Conservation (phyloP, 2,888 invertebrate species). For the Lingula anatina region DNA sequence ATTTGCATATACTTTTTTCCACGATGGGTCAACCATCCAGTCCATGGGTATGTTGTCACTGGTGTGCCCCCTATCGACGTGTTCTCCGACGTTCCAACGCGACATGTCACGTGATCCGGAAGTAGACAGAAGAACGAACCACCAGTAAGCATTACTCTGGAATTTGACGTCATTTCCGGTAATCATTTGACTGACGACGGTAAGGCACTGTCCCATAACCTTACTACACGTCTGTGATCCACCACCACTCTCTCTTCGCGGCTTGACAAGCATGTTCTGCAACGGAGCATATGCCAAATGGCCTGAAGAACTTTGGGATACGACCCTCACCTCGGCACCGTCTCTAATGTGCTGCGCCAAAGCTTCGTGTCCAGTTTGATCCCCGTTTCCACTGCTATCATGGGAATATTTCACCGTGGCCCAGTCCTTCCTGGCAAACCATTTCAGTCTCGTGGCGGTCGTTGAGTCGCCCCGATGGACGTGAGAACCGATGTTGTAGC, state of each 20-base stretch:
- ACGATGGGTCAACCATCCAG: slow-evolving; percentile 18
- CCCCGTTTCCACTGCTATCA: not conserved
- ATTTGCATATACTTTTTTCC: slow-evolving; percentile 13
- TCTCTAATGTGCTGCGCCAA: not conserved
- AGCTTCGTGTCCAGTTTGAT: not conserved
- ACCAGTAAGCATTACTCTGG: slow-evolving; percentile 13
- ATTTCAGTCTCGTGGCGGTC: not conserved
- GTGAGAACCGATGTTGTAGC: not conserved
- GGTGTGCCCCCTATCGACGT: slow-evolving; percentile 17
- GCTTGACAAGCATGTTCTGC: no score
- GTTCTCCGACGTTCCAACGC: slow-evolving; percentile 18
- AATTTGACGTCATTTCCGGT: slow-evolving; percentile 1
- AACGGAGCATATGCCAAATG: not conserved
- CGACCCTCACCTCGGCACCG: not conserved
- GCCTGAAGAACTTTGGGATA: not conserved
- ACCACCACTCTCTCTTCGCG: no score
- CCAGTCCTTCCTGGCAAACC: not conserved
- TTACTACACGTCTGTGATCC: no score
- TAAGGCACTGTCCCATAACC: not conserved
- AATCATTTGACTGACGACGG: not conserved
- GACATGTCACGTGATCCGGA: slow-evolving; percentile 16
- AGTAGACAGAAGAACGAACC: slow-evolving; percentile 18
- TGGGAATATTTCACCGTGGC: no score
- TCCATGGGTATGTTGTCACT: slow-evolving; percentile 15
- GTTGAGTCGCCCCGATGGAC: not conserved